phyloP scores from a whole-genome alignment of 1,140 invertebrate genomes.

The Lucilia cuprina region DNA sequence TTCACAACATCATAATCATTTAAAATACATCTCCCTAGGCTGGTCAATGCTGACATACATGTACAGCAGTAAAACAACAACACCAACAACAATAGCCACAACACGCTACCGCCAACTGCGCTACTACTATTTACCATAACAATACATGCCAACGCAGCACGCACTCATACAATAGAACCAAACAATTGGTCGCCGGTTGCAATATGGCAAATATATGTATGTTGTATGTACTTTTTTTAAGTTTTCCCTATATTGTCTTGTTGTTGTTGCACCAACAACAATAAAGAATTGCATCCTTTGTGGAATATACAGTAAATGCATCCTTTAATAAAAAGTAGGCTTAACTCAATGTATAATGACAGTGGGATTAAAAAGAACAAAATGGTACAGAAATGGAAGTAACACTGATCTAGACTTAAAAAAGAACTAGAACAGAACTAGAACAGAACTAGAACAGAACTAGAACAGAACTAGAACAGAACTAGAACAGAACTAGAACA shows the following conservation, averaged over 20 bases:
- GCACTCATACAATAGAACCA: neutral
- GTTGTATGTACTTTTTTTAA: too few relatives aligned
- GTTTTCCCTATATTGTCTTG: neutral
- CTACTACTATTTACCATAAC: neutral
- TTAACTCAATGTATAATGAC: neutral
- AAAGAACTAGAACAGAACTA: too few relatives aligned
- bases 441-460: too few relatives aligned
- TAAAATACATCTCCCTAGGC: too few relatives aligned
- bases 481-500: too few relatives aligned
- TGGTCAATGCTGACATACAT: neutral
- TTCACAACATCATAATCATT: too few relatives aligned
- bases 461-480: too few relatives aligned
- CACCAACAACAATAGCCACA: too few relatives aligned
- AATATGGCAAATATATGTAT: too few relatives aligned
- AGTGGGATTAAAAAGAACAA: neutral
- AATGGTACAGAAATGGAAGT: neutral
- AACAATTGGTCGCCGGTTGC: slow-evolving; percentile 20
- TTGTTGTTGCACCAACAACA: neutral
- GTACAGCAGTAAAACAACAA: neutral
- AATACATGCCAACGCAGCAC: neutral
- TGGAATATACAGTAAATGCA: neutral
- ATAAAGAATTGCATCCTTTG: neutral
- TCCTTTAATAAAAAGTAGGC: neutral
- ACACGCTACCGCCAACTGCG: neutral
- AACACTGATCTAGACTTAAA: too few relatives aligned